phyloP scores from a whole-genome alignment of 2,797 vertebrate genomes.

The Spheniscus humboldti region DNA sequence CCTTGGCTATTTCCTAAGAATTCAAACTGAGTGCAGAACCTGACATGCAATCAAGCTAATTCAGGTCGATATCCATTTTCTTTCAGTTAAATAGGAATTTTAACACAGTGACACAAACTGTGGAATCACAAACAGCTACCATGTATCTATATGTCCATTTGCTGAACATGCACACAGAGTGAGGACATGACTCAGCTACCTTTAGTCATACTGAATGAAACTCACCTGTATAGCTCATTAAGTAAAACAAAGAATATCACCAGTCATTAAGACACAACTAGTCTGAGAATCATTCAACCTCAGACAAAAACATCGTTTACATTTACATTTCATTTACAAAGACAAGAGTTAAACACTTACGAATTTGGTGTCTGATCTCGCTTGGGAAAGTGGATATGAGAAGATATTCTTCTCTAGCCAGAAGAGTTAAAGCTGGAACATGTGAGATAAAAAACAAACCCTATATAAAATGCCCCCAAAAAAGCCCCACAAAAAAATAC shows the following conservation, averaged over 20 bases:
- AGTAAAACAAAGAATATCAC: not conserved
- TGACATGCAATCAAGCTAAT: slow-evolving; percentile 70
- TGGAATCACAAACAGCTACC: slow-evolving; percentile 44
- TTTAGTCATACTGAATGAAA: not conserved
- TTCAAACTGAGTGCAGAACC: slow-evolving; percentile 59
- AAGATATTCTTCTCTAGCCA: not conserved
- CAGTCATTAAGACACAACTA: not conserved
- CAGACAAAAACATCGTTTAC: not conserved
- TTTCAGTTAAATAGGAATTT: slow-evolving; percentile 73
- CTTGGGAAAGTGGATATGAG: not conserved
- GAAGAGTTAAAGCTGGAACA: not conserved
- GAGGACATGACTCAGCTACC: not conserved
- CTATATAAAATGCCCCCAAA: not conserved
- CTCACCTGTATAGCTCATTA: not conserved
- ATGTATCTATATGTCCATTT: slow-evolving; percentile 19
- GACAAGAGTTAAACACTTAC: not conserved
- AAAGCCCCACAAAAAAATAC: not conserved
- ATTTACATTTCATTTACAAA: not conserved
- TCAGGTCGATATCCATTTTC: slow-evolving; percentile 74
- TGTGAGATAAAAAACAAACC: not conserved
- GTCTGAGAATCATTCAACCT: not conserved
- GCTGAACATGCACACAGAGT: not conserved
- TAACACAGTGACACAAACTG: slow-evolving; percentile 46
- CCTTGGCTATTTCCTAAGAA: slow-evolving; percentile 68
- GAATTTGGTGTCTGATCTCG: not conserved